These are phyloP conservation scores for Actinemys pallida DNA, from an alignment of 2,113 vertebrate genomes.

Conservation along the genomic window DNA sequence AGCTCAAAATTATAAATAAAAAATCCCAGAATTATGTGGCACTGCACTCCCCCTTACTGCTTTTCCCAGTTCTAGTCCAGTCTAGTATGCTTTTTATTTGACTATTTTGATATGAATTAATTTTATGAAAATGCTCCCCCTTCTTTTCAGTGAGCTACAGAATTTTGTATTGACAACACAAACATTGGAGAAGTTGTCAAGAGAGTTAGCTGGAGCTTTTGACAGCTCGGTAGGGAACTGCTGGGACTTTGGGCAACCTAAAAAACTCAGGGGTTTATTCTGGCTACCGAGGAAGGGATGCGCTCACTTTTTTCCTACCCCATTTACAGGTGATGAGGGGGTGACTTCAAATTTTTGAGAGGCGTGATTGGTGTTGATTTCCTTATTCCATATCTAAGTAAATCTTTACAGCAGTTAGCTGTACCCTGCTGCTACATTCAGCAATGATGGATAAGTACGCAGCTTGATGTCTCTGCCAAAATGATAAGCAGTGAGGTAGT, in stretches of 20 bases:
- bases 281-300: background rate
- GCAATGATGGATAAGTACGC: fast-evolving
- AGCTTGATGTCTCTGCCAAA: background rate
- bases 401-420: background rate
- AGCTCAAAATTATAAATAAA: background rate
- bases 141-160: background rate
- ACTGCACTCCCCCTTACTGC: background rate
- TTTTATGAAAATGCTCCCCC: background rate
- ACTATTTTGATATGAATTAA: background rate
- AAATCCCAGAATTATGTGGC: fast-evolving
- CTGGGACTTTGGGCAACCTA: background rate
- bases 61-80: background rate
- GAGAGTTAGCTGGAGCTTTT: background rate
- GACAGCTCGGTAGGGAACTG: background rate
- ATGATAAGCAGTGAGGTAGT: background rate
- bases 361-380: background rate
- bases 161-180: background rate
- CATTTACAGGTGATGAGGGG: background rate
- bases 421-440: background rate
- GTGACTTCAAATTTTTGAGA: background rate
- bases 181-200: background rate
- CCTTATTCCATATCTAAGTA: background rate
- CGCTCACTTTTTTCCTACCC: background rate
- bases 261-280: background rate
- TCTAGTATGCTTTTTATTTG: background rate